Percentiles rank a stretch among this genome's conserved stretches.
These are phyloP conservation scores for Sparus aurata DNA, from an alignment of 2,797 vertebrate species.

Conservation along the genomic window DNA sequence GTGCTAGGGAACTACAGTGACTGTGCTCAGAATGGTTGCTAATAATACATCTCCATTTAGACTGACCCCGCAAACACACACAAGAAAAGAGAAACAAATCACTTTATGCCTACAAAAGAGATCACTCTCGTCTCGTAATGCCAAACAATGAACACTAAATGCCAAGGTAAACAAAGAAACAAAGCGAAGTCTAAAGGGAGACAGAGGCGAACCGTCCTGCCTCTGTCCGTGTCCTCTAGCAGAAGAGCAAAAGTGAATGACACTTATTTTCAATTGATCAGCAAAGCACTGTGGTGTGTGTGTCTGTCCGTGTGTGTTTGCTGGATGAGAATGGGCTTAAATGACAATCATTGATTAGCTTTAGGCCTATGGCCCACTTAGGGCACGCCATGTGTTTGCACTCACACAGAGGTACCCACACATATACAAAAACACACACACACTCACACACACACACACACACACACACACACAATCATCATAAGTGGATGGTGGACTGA, in stretches of 20 bases:
- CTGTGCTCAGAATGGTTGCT: constrained; percentile 79
- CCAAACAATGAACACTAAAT: constrained; percentile 33
- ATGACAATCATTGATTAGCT: constrained; percentile 84
- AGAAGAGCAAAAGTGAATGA: constrained; percentile 72
- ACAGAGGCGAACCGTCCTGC: constrained; percentile 15
- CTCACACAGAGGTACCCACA: constrained; percentile 65
- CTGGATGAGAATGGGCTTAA: constrained; percentile 80
- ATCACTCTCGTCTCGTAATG: constrained; percentile 42
- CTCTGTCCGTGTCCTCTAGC: constrained; percentile 48
- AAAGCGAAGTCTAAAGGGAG: constrained; percentile 32
- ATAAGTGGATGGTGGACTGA: constrained; percentile 41
- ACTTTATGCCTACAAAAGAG: constrained; percentile 51
- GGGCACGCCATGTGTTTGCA: constrained; percentile 77
- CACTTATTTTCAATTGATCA: constrained; percentile 85
- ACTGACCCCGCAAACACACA: constrained; percentile 58
- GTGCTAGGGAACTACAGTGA: constrained; percentile 70
- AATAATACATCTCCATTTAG: constrained; percentile 84
- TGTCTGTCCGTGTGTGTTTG: constrained; percentile 52
- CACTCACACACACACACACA: constrained; percentile 27
- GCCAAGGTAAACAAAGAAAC: constrained; percentile 39
- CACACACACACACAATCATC: constrained; percentile 16
- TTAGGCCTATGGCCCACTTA: constrained; percentile 83
- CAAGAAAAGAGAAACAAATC: constrained; percentile 32
- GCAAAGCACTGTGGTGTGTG: constrained; percentile 68
- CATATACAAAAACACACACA: constrained; percentile 32